phyloP scores from a whole-genome alignment of 2,797 vertebrate genomes.

The Pseudochirops corinnae region DNA sequence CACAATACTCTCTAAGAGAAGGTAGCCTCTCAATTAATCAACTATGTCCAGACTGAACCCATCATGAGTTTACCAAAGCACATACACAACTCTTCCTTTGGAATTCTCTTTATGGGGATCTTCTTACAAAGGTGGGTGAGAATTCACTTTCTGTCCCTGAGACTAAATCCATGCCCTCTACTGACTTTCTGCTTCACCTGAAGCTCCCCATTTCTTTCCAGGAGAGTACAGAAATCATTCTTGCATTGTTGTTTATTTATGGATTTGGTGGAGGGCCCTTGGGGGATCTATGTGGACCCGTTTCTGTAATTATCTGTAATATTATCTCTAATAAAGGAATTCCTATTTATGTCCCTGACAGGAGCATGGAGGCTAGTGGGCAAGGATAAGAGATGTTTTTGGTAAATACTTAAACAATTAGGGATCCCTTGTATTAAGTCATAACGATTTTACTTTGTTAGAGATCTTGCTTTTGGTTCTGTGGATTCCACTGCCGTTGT shows the following conservation, averaged over 20 bases:
- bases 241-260: not conserved
- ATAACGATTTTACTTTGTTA: not conserved
- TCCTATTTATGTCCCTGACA: not conserved
- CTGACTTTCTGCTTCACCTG: not conserved
- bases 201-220: not conserved
- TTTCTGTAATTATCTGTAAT: not conserved
- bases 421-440: not conserved
- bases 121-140: not conserved
- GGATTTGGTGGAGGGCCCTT: not conserved
- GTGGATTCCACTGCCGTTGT: not conserved
- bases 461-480: not conserved
- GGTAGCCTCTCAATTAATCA: not conserved
- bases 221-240: not conserved
- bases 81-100: not conserved
- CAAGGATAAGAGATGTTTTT: not conserved
- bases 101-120: not conserved
- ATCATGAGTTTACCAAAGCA: not conserved
- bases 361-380: not conserved
- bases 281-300: not conserved
- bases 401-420: not conserved
- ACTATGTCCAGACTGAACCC: not conserved
- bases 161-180: not conserved
- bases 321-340: not conserved
- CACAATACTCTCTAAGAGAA: not conserved
- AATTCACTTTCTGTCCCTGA: not conserved